Base-by-base conservation (phyloP, 2,797 vertebrate genomes). In the Pogoniulus pusillus region DNA sequence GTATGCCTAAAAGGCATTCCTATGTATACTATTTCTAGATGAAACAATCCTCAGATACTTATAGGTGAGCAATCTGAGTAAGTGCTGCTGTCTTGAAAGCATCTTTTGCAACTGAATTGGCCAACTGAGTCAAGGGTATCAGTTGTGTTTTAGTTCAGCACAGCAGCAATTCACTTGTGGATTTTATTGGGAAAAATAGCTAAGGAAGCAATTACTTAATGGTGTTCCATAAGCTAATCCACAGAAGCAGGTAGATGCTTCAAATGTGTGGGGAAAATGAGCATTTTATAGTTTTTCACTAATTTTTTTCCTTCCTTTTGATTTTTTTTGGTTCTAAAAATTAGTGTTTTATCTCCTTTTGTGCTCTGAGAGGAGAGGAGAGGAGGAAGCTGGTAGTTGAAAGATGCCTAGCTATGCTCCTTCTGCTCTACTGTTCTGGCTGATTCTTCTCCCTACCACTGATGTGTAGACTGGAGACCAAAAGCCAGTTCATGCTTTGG, bases 41-140 rank as follows among this genome's bases (percentile, higher is more conserved):
- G 35, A 73, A 24, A 19, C 55, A 78, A 65, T 93, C 41, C 45
- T 88, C 59, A 63, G n/a, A 39, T 63, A 91, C 76, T 78, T 77
- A 3, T 27, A 85, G 79, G 12, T 47, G 65, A 47, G 41, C 41
- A 16, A 41, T 41, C 59, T 62, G 30, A 85, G n/a, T 74, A 74
- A 82, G 6, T 68, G 43, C 60, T 82, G 80, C 75, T 76, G 69
- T 94, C 93, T 89, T 73, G 60, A 78, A 90, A 91, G 17, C 5
- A 29, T 51, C 35, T 91, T 90, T 83, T 85, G 57, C 71, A 83
- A 34, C 59, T 78, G 68, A 89, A 60, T 78, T 66, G 47, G 34
- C 70, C 57, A 87, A 86, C 10, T 35, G 41, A 86, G 39, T 90
- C 19, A 71, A 53, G 60, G 93, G 82, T 54, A 64, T 32, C 39